Evolutionary conservation across 2,888 invertebrate species (phyloP).

Genomic region (Dolichomitus sp.): DNA sequence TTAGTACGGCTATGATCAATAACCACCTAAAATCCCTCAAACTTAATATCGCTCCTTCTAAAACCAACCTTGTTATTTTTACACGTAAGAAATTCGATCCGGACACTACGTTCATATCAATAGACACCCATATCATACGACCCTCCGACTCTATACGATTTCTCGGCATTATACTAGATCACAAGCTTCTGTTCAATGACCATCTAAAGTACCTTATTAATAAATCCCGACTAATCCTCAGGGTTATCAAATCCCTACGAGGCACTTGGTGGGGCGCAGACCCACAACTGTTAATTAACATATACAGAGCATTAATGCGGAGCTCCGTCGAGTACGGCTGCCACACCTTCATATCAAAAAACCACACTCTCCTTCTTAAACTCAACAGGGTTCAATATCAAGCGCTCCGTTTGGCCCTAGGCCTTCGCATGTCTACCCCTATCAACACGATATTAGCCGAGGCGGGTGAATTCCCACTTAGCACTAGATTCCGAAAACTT

Average conservation of each 20-base stretch:
- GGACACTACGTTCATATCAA: not conserved
- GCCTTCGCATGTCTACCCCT: slow-evolving; percentile 4
- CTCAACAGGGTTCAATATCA: slow-evolving; percentile 20
- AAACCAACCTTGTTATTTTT: slow-evolving; percentile 9
- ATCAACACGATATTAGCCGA: slow-evolving; percentile 14
- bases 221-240: not conserved
- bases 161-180: slow-evolving; percentile 20
- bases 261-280: slow-evolving; percentile 25
- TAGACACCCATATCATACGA: not conserved
- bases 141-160: not conserved
- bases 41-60: not conserved
- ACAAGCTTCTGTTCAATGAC: slow-evolving; percentile 1
- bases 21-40: not conserved
- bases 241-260: slow-evolving; percentile 12
- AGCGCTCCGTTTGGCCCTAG: not conserved
- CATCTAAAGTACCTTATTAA: not conserved
- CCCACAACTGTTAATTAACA: not conserved
- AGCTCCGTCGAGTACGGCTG: slow-evolving; percentile 31
- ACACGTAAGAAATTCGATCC: slow-evolving; percentile 11
- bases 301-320: slow-evolving; percentile 16
- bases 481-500: not conserved
- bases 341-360: not conserved
- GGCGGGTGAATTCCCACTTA: not conserved
- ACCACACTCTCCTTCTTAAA: not conserved
- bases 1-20: too few species aligned